These are phyloP conservation scores for Ammodytes marinus DNA, from an alignment of 2,113 vertebrate species.

Conservation along the genomic window DNA sequence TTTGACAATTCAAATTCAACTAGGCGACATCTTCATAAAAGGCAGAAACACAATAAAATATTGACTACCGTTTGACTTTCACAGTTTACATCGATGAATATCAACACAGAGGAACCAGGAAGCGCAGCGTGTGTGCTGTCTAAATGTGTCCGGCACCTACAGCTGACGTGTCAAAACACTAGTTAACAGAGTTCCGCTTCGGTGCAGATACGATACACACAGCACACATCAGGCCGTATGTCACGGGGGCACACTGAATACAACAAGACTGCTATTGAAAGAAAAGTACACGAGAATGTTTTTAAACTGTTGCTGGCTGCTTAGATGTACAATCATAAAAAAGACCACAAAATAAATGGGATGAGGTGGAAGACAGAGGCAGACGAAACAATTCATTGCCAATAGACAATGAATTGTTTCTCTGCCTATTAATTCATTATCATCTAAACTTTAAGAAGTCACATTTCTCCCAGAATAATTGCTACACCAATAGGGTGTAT, in stretches of 20 bases:
- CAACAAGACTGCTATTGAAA: too few species aligned
- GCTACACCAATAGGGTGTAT: too few species aligned
- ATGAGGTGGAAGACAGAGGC: too few species aligned
- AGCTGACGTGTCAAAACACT: slow-evolving; percentile 84
- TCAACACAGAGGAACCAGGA: slow-evolving; percentile 55
- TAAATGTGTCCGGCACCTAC: slow-evolving; percentile 75
- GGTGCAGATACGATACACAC: neutral
- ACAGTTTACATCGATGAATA: slow-evolving; percentile 16
- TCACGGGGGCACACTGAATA: too few species aligned
- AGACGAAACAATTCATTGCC: too few species aligned
- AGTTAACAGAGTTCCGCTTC: slow-evolving; percentile 39
- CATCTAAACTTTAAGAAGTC: neutral
- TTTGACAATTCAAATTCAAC: neutral
- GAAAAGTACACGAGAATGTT: too few species aligned
- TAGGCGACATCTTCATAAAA: neutral
- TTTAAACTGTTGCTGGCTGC: too few species aligned
- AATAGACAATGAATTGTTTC: neutral
- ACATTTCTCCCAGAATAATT: neutral
- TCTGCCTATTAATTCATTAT: neutral
- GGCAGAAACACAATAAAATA: neutral
- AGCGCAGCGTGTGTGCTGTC: slow-evolving; percentile 59
- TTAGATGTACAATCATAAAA: too few species aligned
- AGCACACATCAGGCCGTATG: too few species aligned
- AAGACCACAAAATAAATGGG: too few species aligned
- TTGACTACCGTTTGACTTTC: slow-evolving; percentile 28